These are phyloP conservation scores for Cryptophagus acutangulus DNA, from an alignment of 2,888 invertebrate species.

Conservation along the genomic window DNA sequence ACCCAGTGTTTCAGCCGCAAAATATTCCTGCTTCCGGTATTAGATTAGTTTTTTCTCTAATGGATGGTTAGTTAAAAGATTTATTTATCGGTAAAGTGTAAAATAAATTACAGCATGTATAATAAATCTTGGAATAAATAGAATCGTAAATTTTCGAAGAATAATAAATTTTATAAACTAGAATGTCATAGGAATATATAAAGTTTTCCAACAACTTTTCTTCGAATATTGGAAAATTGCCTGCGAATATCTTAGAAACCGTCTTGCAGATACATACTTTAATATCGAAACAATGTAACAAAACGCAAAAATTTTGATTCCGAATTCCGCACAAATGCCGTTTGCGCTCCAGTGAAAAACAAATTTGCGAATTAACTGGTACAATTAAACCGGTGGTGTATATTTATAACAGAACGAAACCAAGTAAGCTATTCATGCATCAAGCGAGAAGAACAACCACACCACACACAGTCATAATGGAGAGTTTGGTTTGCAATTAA, in stretches of 20 bases:
- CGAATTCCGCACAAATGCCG: not conserved
- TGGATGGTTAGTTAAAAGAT: no score
- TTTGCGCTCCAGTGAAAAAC: not conserved
- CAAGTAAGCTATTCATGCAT: conserved; percentile 21
- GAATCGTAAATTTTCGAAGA: not conserved
- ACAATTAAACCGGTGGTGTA: no score
- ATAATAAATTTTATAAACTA: conserved; percentile 8
- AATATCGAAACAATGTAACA: no score
- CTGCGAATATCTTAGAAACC: conserved; percentile 12
- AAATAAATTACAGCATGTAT: no score
- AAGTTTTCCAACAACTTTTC: conserved; percentile 9
- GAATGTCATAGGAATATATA: conserved; percentile 9
- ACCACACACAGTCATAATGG: no score
- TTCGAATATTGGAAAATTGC: conserved; percentile 13
- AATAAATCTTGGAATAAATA: conserved; percentile 1
- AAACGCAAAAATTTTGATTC: not conserved
- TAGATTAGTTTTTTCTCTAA: no score
- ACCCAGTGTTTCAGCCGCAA: no score
- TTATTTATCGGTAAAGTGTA: no score
- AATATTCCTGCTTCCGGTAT: no score
- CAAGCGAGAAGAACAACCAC: conserved; percentile 29
- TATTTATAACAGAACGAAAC: not conserved
- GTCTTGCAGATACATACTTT: no score
- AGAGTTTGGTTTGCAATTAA: conserved; percentile 34
- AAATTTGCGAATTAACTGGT: not conserved